These are phyloP conservation scores for Papilio demoleus DNA, from an alignment of 2,888 invertebrate species.

Conservation along the genomic window DNA sequence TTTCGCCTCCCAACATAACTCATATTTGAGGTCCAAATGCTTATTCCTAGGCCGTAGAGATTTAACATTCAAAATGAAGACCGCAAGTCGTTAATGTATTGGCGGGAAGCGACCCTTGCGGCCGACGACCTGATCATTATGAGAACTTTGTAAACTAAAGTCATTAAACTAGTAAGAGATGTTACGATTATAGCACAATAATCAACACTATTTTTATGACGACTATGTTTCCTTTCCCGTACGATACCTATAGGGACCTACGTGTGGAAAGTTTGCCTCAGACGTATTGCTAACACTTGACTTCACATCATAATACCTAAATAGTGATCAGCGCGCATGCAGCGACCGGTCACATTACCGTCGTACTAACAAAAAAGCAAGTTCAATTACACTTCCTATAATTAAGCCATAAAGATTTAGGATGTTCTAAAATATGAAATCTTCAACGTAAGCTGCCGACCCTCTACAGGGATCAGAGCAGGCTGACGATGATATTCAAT, in stretches of 20 bases:
- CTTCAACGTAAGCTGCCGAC: too few species aligned
- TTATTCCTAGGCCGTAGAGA: background rate
- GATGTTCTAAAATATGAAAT: background rate
- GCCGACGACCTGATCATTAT: background rate
- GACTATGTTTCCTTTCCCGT: too few species aligned
- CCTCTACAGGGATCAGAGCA: too few species aligned
- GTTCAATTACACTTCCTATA: slow-evolving; percentile 7
- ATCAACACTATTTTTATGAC: too few species aligned
- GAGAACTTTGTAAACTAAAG: background rate
- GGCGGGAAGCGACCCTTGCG: background rate
- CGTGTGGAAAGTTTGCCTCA: too few species aligned
- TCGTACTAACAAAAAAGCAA: background rate
- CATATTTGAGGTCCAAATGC: too few species aligned
- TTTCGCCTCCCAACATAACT: too few species aligned
- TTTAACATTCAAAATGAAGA: slow-evolving; percentile 20
- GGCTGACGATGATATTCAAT: too few species aligned
- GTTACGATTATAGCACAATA: too few species aligned
- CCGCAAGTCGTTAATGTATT: slow-evolving; percentile 11
- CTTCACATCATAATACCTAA: slow-evolving; percentile 23
- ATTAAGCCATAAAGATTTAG: background rate
- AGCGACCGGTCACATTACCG: background rate
- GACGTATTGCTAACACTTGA: background rate
- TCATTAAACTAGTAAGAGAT: too few species aligned
- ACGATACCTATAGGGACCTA: too few species aligned
- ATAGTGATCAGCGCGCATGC: background rate